A percentile compares a stretch with the other conserved stretches of the same genome.
Conservation (phyloP, 2,888 invertebrate genomes). For the Adelognathus sp. region DNA sequence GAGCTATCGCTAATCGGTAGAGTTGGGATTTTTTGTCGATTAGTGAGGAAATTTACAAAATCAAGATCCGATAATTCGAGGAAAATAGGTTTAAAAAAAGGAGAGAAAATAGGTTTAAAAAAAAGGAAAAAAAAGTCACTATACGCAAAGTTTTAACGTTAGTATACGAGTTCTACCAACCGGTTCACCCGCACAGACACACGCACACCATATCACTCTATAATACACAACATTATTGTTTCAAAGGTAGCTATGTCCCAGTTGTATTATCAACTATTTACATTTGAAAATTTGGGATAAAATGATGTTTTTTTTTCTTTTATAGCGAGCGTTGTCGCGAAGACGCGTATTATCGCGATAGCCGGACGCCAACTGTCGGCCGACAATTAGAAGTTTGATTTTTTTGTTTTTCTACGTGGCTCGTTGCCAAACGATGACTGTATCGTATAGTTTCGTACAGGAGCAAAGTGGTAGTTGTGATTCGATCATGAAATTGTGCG, state of each 20-base stretch:
- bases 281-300: constrained; percentile 46
- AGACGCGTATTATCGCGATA: constrained; percentile 33
- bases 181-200: constrained; percentile 71
- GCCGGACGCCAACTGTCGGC: constrained; percentile 23
- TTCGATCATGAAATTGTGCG: constrained; percentile 53
- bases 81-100: background rate
- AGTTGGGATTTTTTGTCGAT: background rate
- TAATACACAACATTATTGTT: constrained; percentile 81
- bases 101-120: background rate
- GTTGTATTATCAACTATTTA: constrained; percentile 61
- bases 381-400: constrained; percentile 21
- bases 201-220: constrained; percentile 74
- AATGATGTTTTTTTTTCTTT: too few relatives aligned
- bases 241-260: constrained; percentile 67
- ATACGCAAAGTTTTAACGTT: constrained; percentile 63
- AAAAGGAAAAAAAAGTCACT: background rate
- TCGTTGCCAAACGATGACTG: constrained; percentile 47
- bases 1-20: too few relatives aligned
- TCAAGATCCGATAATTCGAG: too few relatives aligned
- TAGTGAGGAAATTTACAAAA: background rate
- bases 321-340: constrained; percentile 30
- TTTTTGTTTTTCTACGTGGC: constrained; percentile 46
- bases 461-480: constrained; percentile 28
- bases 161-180: constrained; percentile 74
- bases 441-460: constrained; percentile 29